phyloP scores from a whole-genome alignment of 1,140 invertebrate genomes.

The Telenomus remus region DNA sequence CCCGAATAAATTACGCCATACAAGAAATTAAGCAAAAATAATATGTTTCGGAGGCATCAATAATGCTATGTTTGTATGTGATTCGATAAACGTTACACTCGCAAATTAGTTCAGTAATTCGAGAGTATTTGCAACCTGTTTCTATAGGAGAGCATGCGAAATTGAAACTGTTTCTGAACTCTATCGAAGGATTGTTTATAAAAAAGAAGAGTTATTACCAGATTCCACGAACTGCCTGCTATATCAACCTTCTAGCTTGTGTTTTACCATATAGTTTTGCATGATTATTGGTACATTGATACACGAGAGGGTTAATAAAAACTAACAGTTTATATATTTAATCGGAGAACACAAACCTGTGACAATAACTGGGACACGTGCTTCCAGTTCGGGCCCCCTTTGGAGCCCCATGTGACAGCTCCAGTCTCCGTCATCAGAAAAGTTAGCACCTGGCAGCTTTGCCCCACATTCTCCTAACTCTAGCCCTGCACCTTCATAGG shows the following conservation, averaged over 20 bases:
- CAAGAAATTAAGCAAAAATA: constrained; percentile 53
- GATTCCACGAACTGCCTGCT: no score
- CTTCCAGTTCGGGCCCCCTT: constrained; percentile 54
- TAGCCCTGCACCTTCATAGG: constrained; percentile 61
- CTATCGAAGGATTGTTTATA: constrained; percentile 44
- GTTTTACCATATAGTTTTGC: no score
- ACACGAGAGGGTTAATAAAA: constrained; percentile 8
- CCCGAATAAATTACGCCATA: constrained; percentile 16
- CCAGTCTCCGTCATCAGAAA: constrained; percentile 63
- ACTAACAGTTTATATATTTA: constrained; percentile 11
- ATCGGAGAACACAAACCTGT: constrained; percentile 60
- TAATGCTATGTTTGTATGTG: constrained; percentile 60
- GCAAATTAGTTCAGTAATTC: constrained; percentile 62
- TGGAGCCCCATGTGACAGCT: constrained; percentile 63
- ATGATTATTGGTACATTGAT: no score
- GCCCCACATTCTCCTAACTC: constrained; percentile 63
- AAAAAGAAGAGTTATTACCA: no score
- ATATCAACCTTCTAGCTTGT: no score
- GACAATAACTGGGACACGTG: constrained; percentile 59
- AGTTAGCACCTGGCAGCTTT: constrained; percentile 49
- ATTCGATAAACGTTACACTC: constrained; percentile 58
- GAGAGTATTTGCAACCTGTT: constrained; percentile 30
- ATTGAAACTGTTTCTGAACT: constrained; percentile 27
- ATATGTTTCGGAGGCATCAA: constrained; percentile 55
- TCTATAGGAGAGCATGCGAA: constrained; percentile 17